A percentile compares a stretch with the other conserved stretches of the same genome.
Evolutionary conservation across 2,113 vertebrate species (phyloP).

Genomic region (Nothocercus nigrocapillus): DNA sequence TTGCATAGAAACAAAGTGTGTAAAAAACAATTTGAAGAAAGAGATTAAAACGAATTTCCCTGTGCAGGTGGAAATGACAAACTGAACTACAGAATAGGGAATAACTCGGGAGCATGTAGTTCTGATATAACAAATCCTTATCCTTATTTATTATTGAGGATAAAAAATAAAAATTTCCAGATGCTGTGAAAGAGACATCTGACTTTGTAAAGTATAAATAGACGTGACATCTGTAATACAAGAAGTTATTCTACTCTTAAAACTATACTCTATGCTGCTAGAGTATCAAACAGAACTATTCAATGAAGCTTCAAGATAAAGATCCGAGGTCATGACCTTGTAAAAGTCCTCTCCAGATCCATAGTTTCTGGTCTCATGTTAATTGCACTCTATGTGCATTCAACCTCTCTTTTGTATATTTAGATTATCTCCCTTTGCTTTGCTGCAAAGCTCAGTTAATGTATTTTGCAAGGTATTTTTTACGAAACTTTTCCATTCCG

Average conservation of each 20-base stretch:
- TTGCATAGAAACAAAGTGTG: not conserved
- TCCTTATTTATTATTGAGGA: not conserved
- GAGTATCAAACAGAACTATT: not conserved
- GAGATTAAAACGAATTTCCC: no score
- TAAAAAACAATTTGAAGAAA: not conserved
- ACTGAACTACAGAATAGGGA: not conserved
- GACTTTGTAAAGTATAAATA: not conserved
- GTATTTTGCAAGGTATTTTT: not conserved
- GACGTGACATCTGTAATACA: not conserved
- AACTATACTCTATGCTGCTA: not conserved
- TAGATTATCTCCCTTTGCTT: not conserved
- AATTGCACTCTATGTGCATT: not conserved
- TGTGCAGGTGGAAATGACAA: not conserved
- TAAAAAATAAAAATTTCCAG: not conserved
- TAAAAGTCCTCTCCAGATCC: not conserved
- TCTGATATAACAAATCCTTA: not conserved
- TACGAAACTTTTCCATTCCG: not conserved
- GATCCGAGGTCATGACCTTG: no score
- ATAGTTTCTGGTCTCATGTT: fast-evolving
- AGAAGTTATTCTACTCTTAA: not conserved
- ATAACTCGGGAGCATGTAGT: not conserved
- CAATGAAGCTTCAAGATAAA: not conserved
- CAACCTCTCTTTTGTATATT: not conserved
- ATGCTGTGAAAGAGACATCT: not conserved
- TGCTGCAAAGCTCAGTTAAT: not conserved